phyloP scores from a whole-genome alignment of 2,888 invertebrate genomes.

The Diloba caeruleocephala region DNA sequence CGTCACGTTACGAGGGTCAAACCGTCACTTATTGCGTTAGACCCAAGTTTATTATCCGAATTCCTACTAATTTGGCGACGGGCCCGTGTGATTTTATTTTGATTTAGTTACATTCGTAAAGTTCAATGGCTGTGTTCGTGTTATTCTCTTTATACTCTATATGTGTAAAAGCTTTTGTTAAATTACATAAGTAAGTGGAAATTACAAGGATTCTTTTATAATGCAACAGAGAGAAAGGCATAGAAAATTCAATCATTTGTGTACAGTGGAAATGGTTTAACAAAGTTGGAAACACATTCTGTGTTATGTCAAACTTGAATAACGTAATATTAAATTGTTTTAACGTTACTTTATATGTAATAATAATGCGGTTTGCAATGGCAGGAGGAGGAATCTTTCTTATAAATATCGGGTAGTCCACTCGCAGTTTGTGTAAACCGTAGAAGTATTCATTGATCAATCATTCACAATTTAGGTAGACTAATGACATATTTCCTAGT shows the following conservation, averaged over 20 bases:
- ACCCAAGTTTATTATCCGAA: constrained; percentile 77
- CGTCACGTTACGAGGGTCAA: constrained; percentile 82
- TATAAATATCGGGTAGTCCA: constrained; percentile 24
- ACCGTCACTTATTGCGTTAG: constrained; percentile 80
- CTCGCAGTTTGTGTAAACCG: constrained; percentile 19
- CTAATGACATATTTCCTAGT: constrained; percentile 20
- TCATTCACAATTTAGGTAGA: constrained; percentile 11
- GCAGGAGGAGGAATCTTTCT: too few species aligned
- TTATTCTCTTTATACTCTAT: constrained; percentile 40
- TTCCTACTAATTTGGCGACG: constrained; percentile 73
- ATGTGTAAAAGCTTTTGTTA: too few species aligned
- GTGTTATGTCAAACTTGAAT: too few species aligned
- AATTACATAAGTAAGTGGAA: too few species aligned
- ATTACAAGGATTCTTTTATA: constrained; percentile 6
- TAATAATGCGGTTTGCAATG: too few species aligned
- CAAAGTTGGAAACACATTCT: too few species aligned
- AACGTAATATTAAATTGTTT: too few species aligned
- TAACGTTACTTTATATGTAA: too few species aligned
- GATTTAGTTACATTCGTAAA: constrained; percentile 64
- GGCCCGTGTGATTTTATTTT: constrained; percentile 66
- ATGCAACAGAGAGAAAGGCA: too few species aligned
- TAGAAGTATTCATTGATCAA: constrained; percentile 48
- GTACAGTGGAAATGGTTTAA: too few species aligned
- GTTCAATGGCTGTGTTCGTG: constrained; percentile 39
- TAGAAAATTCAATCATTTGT: too few species aligned